Evolutionary conservation across 37 sponge, comb jelly and placozoan genomes (phyloP).

Genomic region (Hexactinellida sp.): DNA sequence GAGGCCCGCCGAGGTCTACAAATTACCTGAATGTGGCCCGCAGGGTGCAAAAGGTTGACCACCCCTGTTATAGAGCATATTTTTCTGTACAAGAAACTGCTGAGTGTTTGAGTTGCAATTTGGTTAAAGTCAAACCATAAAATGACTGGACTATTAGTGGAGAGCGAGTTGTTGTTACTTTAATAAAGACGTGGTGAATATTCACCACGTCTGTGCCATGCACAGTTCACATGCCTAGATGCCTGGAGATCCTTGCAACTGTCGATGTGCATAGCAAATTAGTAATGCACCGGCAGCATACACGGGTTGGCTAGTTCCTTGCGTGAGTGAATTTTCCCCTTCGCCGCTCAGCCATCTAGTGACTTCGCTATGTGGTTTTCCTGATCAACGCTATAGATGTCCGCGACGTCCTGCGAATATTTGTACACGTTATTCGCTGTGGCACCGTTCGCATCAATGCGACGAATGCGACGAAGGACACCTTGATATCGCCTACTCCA

Average conservation of each 20-base stretch:
- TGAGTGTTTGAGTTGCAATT: too few relatives aligned
- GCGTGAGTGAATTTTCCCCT: neutral
- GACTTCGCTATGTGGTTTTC: neutral
- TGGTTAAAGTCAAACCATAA: too few relatives aligned
- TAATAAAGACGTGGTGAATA: neutral
- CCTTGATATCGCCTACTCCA: neutral
- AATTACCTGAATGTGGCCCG: too few relatives aligned
- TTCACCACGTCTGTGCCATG: neutral
- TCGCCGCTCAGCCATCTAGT: neutral
- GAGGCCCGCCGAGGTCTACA: too few relatives aligned
- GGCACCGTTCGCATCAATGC: neutral
- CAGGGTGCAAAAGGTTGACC: too few relatives aligned
- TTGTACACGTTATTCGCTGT: conserved; percentile 11
- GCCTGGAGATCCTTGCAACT: neutral
- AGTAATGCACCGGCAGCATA: too few relatives aligned
- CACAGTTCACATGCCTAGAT: neutral
- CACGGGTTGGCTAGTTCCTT: neutral
- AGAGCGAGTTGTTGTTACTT: neutral
- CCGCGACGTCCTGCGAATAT: conserved; percentile 4
- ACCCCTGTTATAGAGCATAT: too few relatives aligned
- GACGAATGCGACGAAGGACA: neutral
- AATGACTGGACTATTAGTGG: too few relatives aligned
- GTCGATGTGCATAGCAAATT: too few relatives aligned
- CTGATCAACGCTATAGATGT: neutral
- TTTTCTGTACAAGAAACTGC: too few relatives aligned